phyloP scores from a whole-genome alignment of 2,888 invertebrate species.

The Epinotia demarniana region DNA sequence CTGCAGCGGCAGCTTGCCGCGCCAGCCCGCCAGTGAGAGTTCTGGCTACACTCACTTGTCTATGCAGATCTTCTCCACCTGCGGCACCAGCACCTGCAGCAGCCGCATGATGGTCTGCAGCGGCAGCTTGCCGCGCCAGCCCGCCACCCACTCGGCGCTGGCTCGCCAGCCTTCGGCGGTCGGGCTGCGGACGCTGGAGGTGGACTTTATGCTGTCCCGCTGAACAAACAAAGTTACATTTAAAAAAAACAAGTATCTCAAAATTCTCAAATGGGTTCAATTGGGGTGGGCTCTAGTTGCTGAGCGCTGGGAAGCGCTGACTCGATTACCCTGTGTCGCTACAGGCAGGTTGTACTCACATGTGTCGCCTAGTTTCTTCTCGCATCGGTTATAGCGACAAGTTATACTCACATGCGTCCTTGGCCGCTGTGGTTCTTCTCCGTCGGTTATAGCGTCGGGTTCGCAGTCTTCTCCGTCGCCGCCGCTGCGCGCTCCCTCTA shows the following conservation, averaged over 20 bases:
- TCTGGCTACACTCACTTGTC: slow-evolving; percentile 14
- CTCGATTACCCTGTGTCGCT: slow-evolving; percentile 70
- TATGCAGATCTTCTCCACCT: slow-evolving; percentile 30
- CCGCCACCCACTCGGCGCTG: slow-evolving; percentile 79
- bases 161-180: slow-evolving; percentile 88
- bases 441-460: slow-evolving; percentile 46
- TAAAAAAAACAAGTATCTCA: no score
- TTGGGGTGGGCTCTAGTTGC: slow-evolving; percentile 52
- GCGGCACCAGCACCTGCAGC: slow-evolving; percentile 22
- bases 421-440: slow-evolving; percentile 33
- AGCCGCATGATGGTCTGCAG: slow-evolving; percentile 31
- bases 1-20: no score
- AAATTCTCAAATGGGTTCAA: no score
- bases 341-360: neutral
- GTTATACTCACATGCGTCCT: neutral
- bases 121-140: slow-evolving; percentile 24
- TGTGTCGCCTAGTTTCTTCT: slow-evolving; percentile 24
- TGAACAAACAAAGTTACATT: slow-evolving; percentile 53
- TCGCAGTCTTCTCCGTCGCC: slow-evolving; percentile 65
- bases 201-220: slow-evolving; percentile 87
- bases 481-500: slow-evolving; percentile 59
- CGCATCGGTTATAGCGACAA: neutral
- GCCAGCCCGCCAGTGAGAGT: no score
- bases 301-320: slow-evolving; percentile 91
- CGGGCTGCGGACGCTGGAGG: slow-evolving; percentile 19